Evolutionary conservation across 2,113 vertebrate genomes (phyloP).

Genomic region (Dendropsophus ebraccatus): DNA sequence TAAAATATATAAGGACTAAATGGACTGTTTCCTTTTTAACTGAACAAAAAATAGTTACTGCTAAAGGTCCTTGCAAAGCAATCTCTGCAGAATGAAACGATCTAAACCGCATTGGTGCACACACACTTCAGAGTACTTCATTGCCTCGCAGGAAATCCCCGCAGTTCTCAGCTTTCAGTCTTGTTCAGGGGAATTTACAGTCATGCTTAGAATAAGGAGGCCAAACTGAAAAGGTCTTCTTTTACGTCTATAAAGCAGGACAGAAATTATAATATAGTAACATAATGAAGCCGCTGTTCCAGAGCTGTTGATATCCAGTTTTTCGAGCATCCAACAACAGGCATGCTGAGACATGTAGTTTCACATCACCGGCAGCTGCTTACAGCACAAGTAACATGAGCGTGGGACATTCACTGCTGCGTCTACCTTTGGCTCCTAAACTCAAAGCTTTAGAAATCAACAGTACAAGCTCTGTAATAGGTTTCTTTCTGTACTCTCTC

Average conservation of each 20-base stretch:
- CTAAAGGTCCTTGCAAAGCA: background rate
- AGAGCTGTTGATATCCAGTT: background rate
- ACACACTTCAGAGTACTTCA: no score
- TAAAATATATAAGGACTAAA: no score
- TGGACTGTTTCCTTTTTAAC: background rate
- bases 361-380: no score
- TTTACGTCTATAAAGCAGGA: background rate
- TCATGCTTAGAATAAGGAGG: background rate
- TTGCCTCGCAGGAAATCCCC: constrained; percentile 5
- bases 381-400: no score
- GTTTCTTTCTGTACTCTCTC: no score
- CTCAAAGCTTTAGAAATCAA: no score
- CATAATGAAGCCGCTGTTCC: background rate
- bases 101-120: background rate
- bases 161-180: background rate
- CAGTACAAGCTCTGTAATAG: no score
- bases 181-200: background rate
- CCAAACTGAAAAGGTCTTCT: background rate
- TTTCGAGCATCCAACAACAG: no score
- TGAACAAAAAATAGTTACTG: background rate
- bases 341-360: no score
- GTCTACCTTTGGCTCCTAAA: no score
- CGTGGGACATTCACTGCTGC: no score
- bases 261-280: background rate
- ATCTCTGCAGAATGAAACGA: background rate